These are phyloP conservation scores for Enteromius unitaeniatus DNA, from an alignment of 2,797 vertebrate genomes.

Conservation along the genomic window DNA sequence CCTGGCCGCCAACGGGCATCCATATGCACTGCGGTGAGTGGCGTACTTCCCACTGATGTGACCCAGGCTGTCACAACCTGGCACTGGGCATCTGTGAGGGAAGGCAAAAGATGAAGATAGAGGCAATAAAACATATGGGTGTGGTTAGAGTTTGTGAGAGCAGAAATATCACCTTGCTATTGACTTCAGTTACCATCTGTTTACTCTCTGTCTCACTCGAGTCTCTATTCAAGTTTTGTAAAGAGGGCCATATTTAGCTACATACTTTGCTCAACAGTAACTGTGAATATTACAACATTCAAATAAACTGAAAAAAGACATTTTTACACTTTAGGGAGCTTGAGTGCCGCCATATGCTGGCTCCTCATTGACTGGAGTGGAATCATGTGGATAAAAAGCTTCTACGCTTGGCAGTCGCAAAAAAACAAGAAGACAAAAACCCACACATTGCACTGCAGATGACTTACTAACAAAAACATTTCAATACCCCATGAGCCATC, in stretches of 20 bases:
- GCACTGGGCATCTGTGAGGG: slow-evolving; percentile 89
- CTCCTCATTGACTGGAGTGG: slow-evolving; percentile 46
- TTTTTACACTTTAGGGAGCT: slow-evolving; percentile 43
- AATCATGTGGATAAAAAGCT: slow-evolving; percentile 46
- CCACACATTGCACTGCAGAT: slow-evolving; percentile 25
- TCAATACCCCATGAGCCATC: slow-evolving; percentile 40
- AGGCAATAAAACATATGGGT: slow-evolving; percentile 24
- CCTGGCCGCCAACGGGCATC: slow-evolving; percentile 92
- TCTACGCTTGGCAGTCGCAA: slow-evolving; percentile 20
- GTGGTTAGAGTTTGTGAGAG: slow-evolving; percentile 14
- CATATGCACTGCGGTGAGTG: slow-evolving; percentile 95
- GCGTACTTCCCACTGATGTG: slow-evolving; percentile 98
- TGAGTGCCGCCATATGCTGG: slow-evolving; percentile 39
- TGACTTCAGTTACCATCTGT: slow-evolving; percentile 25
- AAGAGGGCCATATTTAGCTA: slow-evolving; percentile 27
- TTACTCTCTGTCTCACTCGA: slow-evolving; percentile 28
- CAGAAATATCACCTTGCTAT: slow-evolving; percentile 50
- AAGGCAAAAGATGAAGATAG: slow-evolving; percentile 1
- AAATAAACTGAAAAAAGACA: neutral
- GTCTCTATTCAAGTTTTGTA: slow-evolving; percentile 22
- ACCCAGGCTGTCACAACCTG: slow-evolving; percentile 95
- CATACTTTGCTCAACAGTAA: slow-evolving; percentile 27
- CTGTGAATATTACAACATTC: slow-evolving; percentile 43
- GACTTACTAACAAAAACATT: slow-evolving; percentile 41
- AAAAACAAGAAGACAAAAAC: slow-evolving; percentile 34